Evolutionary conservation across 2,888 invertebrate species (phyloP), one percentile per base, ranked within the genome.

Genomic region (Ceriagrion tenellum): DNA sequence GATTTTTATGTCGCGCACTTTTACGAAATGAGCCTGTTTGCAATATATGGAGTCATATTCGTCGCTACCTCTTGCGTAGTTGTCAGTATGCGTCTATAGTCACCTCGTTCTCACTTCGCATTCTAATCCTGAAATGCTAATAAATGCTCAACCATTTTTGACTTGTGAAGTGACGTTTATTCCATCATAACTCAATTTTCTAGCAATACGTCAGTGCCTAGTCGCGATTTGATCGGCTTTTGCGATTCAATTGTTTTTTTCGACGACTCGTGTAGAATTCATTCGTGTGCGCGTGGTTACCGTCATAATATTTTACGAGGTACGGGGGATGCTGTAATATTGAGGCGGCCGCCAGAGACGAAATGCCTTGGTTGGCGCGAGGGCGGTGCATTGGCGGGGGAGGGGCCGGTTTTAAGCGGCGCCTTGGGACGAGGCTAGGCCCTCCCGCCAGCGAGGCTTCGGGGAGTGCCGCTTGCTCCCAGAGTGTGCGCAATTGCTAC

Each of bases 401-500:
- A 93, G 93, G 93, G 69, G 93, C 69, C 74, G 69, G 40, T 93
- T 47, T 91, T 40, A 81, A 69, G n/a, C 4, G 69, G 69, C 47
- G 47, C 93, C 69, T 74, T 74, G 93, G n/a, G 40, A n/a, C 69
- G 93, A 93, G 93, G 93, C 93, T 93, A 93, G 93, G 35, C 26
- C 59, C 35, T 30, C 91, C 47, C 8, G 59, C 63, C 93, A 4
- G 81, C 30, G 81, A 35, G 81, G 81, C n/a, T 47, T 47, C 8
- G 69, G 26, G n/a, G 69, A 81, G 74, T 69, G 93, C 69, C 74
- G 69, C 74, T 93, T 93, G 93, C 93, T n/a, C 63, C 40, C 56
- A 30, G 20, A 47, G n/a, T n/a, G n/a, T n/a, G n/a, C n/a, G n/a
- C 47, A 8, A 47, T 30, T 55, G 90, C 55, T 20, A 30, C 56